These are phyloP conservation scores for Carpatolechia fugitivella DNA, from an alignment of 2,888 invertebrate genomes.

Conservation along the genomic window DNA sequence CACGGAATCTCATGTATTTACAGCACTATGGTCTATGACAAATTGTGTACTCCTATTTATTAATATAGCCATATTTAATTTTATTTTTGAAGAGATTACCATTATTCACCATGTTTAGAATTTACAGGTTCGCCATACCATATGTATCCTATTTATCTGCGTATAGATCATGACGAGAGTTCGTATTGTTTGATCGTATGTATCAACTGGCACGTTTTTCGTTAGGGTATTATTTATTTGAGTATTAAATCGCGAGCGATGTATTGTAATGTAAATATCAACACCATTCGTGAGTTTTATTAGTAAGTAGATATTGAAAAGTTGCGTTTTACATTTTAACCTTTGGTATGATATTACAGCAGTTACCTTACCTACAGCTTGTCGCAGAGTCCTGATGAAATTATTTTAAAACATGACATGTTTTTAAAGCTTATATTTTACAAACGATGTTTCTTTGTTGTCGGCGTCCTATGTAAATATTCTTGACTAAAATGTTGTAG, in stretches of 20 bases:
- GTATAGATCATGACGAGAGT: not conserved
- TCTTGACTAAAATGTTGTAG: slow-evolving; percentile 38
- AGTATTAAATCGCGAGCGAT: slow-evolving; percentile 15
- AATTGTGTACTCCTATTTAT: slow-evolving; percentile 21
- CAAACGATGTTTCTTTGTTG: slow-evolving; percentile 17
- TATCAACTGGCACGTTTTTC: slow-evolving; percentile 33
- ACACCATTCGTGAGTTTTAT: slow-evolving; percentile 28
- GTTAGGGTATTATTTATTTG: not conserved
- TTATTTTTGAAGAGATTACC: slow-evolving; percentile 4
- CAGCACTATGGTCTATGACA: slow-evolving; percentile 18
- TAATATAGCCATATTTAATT: slow-evolving; percentile 14
- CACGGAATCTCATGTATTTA: slow-evolving; percentile 48
- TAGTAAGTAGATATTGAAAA: slow-evolving; percentile 24
- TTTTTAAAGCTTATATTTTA: not conserved
- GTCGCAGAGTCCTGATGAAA: slow-evolving; percentile 18
- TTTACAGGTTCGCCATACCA: slow-evolving; percentile 1
- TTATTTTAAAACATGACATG: slow-evolving; percentile 1
- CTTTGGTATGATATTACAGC: slow-evolving; percentile 27
- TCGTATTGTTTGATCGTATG: slow-evolving; percentile 15
- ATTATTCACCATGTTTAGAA: not conserved
- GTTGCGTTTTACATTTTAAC: slow-evolving; percentile 22
- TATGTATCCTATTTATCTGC: not conserved
- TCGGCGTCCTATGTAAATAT: slow-evolving; percentile 46
- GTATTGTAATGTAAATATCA: slow-evolving; percentile 40
- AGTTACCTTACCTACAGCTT: slow-evolving; percentile 17